Percentiles rank a stretch among this genome's conserved stretches.
phyloP scores from a whole-genome alignment of 35 echinoderm and acorn worm species.

The Holothuria glaberrima region DNA sequence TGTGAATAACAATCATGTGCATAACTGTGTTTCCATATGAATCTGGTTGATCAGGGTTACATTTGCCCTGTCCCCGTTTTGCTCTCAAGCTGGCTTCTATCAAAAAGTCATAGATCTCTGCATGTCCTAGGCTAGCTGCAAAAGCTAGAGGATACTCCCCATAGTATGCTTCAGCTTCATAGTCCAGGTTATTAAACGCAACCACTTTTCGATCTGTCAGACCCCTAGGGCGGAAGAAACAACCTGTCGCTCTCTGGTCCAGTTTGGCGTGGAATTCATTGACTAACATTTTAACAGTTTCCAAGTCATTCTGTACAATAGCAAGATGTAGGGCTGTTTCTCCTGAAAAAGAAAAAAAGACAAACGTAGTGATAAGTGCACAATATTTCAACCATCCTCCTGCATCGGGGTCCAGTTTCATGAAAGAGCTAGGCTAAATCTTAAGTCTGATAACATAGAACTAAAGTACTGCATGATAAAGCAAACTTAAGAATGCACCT shows the following conservation, averaged over 20 bases:
- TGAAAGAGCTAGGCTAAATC: too few species aligned
- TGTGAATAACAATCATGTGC: slow-evolving; percentile 94
- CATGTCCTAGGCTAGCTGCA: slow-evolving; percentile 81
- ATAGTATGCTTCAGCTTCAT: slow-evolving; percentile 77
- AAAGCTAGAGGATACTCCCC: slow-evolving; percentile 94
- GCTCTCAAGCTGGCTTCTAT: slow-evolving; percentile 61
- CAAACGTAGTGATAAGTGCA: too few species aligned
- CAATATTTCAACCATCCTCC: too few species aligned
- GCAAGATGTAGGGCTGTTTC: slow-evolving; percentile 87
- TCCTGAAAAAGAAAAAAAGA: slow-evolving; percentile 36
- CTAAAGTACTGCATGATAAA: too few species aligned
- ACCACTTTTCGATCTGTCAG: slow-evolving; percentile 31
- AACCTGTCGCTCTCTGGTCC: slow-evolving; percentile 78
- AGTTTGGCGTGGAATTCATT: slow-evolving; percentile 56
- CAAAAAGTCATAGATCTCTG: slow-evolving; percentile 91
- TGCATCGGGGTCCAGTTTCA: too few species aligned
- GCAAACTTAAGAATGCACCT: too few species aligned
- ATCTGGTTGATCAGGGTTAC: slow-evolving; percentile 83
- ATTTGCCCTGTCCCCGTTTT: slow-evolving; percentile 51
- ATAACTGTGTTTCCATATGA: slow-evolving; percentile 91
- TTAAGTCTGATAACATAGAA: too few species aligned
- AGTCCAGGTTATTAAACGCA: slow-evolving; percentile 37
- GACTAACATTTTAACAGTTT: slow-evolving; percentile 78
- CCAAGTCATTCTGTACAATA: slow-evolving; percentile 85
- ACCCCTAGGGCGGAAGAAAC: slow-evolving; percentile 84